These are phyloP conservation scores for Triops cancriformis DNA, from an alignment of 1,140 invertebrate genomes.

Conservation along the genomic window DNA sequence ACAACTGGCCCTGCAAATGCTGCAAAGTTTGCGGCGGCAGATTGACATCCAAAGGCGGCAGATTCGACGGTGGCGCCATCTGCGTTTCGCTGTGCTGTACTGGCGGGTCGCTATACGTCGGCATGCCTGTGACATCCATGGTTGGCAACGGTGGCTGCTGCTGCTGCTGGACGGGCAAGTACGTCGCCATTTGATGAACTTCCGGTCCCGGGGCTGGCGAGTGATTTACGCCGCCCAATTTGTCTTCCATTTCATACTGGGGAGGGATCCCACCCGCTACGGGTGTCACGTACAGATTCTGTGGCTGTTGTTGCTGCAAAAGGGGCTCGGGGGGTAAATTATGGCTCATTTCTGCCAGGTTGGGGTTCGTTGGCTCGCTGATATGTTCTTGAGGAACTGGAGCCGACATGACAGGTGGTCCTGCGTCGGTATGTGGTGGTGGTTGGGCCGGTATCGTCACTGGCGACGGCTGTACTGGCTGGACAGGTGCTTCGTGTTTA, in stretches of 20 bases:
- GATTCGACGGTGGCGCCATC: constrained; percentile 12
- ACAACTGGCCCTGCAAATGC: constrained; percentile 1
- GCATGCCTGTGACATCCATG: not conserved
- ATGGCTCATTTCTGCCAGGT: not conserved
- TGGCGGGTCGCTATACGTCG: not conserved
- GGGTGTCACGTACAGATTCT: not conserved
- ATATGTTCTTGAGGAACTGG: not conserved
- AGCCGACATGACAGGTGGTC: not conserved
- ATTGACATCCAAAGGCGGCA: not conserved
- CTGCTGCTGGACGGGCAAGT: not conserved
- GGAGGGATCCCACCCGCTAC: not conserved
- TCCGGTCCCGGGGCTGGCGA: constrained; percentile 16
- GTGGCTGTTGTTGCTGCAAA: not conserved
- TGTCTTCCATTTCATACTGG: not conserved
- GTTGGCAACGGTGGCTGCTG: constrained; percentile 8
- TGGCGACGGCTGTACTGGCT: not conserved
- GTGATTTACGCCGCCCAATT: not conserved
- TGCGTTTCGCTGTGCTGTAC: not conserved
- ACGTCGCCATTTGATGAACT: constrained; percentile 15
- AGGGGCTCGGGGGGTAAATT: not conserved
- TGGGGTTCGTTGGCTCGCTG: not conserved
- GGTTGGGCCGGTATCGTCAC: not conserved
- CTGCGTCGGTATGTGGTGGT: constrained; percentile 17
- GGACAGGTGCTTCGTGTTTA: constrained; percentile 43
- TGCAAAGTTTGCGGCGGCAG: not conserved